Percentiles rank a stretch among this genome's conserved stretches.
phyloP scores from a whole-genome alignment of 2,888 invertebrate genomes.

The Heliconius charithonia region DNA sequence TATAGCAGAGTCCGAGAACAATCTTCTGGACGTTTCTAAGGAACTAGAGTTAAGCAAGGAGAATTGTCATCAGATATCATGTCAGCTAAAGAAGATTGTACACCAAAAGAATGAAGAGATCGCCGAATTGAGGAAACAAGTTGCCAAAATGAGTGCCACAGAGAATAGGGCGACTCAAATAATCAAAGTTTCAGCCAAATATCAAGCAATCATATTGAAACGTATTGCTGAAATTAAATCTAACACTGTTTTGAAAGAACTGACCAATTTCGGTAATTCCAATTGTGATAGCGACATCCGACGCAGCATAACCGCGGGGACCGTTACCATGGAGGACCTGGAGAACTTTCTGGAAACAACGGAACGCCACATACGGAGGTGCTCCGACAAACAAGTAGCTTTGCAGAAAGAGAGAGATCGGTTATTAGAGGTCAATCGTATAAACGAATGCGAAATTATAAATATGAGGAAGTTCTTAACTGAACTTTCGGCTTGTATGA shows the following conservation, averaged over 20 bases:
- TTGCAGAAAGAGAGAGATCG: conserved; percentile 75
- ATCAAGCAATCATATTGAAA: conserved; percentile 75
- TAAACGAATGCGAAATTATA: conserved; percentile 74
- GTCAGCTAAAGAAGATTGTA: conserved; percentile 74
- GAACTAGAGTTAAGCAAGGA: conserved; percentile 71
- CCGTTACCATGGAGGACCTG: conserved; percentile 75
- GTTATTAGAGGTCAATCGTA: conserved; percentile 69
- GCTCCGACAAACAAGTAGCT: conserved; percentile 68
- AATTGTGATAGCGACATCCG: conserved; percentile 66
- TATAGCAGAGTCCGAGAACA: conserved; percentile 74
- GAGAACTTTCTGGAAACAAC: conserved; percentile 79
- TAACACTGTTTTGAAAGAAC: conserved; percentile 72
- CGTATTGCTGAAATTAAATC: conserved; percentile 76
- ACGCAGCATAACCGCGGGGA: conserved; percentile 65
- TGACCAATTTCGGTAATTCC: conserved; percentile 73
- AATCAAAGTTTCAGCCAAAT: conserved; percentile 76
- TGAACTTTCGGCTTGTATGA: conserved; percentile 70
- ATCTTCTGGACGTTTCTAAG: conserved; percentile 69
- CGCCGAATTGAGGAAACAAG: conserved; percentile 71
- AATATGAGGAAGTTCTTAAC: conserved; percentile 73
- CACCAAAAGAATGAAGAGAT: conserved; percentile 77
- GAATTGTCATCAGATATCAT: conserved; percentile 70
- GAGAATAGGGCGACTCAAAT: conserved; percentile 76
- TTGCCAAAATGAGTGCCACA: conserved; percentile 69
- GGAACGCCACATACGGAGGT: conserved; percentile 70